Percentiles rank a stretch among this genome's conserved stretches.
Conservation (phyloP, 2,113 vertebrate genomes). For the Centropristis striata region DNA sequence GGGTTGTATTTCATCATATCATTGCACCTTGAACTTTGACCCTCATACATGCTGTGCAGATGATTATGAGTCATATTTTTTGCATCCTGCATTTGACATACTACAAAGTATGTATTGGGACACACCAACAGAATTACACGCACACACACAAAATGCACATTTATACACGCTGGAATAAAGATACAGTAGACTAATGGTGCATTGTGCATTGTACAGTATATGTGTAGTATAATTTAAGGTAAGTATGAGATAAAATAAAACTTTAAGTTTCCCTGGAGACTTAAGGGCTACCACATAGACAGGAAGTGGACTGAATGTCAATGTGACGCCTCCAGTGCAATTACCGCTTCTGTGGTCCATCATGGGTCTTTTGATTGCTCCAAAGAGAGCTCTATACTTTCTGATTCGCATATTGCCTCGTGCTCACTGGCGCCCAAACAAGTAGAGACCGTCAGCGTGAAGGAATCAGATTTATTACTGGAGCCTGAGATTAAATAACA, state of each 20-base stretch:
- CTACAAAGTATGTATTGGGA: too few relatives aligned
- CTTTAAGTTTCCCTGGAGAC: slow-evolving; percentile 20
- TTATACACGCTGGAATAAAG: background rate
- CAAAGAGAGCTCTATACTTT: slow-evolving; percentile 36
- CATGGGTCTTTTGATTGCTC: slow-evolving; percentile 40
- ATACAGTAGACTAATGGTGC: background rate
- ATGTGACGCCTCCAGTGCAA: slow-evolving; percentile 40
- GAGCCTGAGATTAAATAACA: slow-evolving; percentile 61
- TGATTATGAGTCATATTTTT: too few relatives aligned
- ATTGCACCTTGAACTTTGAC: too few relatives aligned
- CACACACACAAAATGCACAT: background rate
- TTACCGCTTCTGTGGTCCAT: slow-evolving; percentile 39
- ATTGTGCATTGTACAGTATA: background rate
- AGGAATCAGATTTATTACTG: slow-evolving; percentile 62
- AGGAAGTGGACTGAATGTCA: slow-evolving; percentile 43
- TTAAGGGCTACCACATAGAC: background rate
- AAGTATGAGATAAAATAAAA: slow-evolving; percentile 17
- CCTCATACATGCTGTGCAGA: too few relatives aligned
- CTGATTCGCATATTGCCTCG: slow-evolving; percentile 30
- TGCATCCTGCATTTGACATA: too few relatives aligned
- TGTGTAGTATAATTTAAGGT: background rate
- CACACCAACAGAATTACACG: background rate
- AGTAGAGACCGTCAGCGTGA: slow-evolving; percentile 25
- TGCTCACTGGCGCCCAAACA: slow-evolving; percentile 39
- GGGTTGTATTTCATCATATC: too few relatives aligned